Conservation (phyloP, 2,797 vertebrate genomes). For the Hapalemur alaotrensis region DNA sequence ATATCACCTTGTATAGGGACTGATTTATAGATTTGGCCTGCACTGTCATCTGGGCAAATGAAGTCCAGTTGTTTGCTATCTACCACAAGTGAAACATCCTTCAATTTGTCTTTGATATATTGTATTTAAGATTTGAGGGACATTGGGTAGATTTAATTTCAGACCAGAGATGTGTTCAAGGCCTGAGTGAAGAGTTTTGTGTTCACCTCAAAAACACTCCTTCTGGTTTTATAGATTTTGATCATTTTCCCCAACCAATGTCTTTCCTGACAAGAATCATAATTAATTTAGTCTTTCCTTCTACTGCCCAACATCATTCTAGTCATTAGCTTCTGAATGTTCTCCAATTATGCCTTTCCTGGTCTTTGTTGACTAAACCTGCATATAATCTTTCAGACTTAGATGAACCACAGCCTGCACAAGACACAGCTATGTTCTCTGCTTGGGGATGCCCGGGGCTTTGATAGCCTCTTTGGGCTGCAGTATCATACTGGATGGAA, state of each 20-base stretch:
- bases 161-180: background rate
- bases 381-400: background rate
- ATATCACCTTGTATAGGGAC: background rate
- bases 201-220: background rate
- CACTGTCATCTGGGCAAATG: slow-evolving; percentile 5
- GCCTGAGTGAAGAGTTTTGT: background rate
- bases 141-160: slow-evolving; percentile 7
- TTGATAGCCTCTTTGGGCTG: background rate
- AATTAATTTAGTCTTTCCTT: slow-evolving; percentile 6
- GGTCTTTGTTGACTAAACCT: background rate
- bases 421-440: background rate
- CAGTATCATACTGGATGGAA: background rate
- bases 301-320: background rate
- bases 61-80: background rate
- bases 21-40: slow-evolving; percentile 30
- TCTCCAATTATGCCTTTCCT: background rate
- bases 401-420: background rate
- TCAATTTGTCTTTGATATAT: background rate
- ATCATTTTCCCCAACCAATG: background rate
- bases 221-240: slow-evolving; percentile 10
- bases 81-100: background rate
- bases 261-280: background rate
- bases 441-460: background rate
- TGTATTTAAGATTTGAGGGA: background rate
- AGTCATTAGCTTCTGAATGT: background rate